phyloP scores from a whole-genome alignment of 1,140 invertebrate genomes.

The Dinothrombium tinctorium region DNA sequence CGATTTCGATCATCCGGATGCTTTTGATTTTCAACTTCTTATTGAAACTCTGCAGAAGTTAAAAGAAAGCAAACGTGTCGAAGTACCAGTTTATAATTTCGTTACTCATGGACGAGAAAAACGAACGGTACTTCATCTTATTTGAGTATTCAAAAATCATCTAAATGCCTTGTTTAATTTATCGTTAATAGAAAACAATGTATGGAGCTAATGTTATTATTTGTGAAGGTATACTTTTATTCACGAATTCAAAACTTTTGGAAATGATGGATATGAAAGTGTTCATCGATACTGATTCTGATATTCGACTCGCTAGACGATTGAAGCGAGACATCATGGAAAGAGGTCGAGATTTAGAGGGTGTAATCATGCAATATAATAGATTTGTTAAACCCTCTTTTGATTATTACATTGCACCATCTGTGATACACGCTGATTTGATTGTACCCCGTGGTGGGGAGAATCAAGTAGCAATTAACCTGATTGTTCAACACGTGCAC shows the following conservation, averaged over 20 bases:
- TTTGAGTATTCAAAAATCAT: background rate
- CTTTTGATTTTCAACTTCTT: conserved; percentile 90
- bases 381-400: conserved; percentile 91
- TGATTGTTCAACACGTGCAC: conserved; percentile 93
- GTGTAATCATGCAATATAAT: conserved; percentile 86
- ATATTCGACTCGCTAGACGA: conserved; percentile 72
- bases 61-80: conserved; percentile 84
- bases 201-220: conserved; percentile 99
- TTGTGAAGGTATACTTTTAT: conserved; percentile 93
- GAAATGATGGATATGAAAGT: conserved; percentile 82
- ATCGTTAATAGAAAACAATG: conserved; percentile 68
- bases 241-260: conserved; percentile 63
- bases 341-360: conserved; percentile 75
- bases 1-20: conserved; percentile 98
- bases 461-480: conserved; percentile 84
- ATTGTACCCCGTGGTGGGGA: conserved; percentile 52
- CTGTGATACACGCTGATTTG: conserved; percentile 32
- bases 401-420: conserved; percentile 86
- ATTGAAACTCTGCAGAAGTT: conserved; percentile 57
- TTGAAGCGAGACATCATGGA: conserved; percentile 76
- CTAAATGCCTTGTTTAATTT: conserved; percentile 1
- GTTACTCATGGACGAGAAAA: conserved; percentile 74
- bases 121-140: conserved; percentile 35
- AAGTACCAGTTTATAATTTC: conserved; percentile 95
- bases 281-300: conserved; percentile 93